Evolutionary conservation across 2,888 invertebrate species (phyloP).

Genomic region (Hydroisotoma schaefferi): DNA sequence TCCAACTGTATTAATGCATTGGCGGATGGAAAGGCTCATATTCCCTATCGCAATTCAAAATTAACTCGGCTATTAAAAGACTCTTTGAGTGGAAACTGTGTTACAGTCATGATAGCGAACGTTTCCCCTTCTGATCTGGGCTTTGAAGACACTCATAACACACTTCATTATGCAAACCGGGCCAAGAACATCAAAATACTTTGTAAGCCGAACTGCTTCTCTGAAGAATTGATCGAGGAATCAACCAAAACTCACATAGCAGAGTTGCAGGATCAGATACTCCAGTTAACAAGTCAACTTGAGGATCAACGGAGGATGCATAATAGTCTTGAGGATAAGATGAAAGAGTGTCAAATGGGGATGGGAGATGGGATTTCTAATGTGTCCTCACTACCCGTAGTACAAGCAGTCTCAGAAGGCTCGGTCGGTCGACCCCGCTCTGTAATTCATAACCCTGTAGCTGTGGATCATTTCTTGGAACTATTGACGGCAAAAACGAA

Average conservation of each 20-base stretch:
- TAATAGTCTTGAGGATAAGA: constrained; percentile 1
- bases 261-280: constrained; percentile 22
- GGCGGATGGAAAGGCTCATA: constrained; percentile 76
- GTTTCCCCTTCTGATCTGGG: constrained; percentile 72
- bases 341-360: constrained; percentile 13
- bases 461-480: constrained; percentile 17
- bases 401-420: no score
- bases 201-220: constrained; percentile 28
- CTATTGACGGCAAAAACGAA: constrained; percentile 3
- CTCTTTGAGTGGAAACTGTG: constrained; percentile 87
- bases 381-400: background rate
- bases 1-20: constrained; percentile 78
- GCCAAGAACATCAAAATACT: constrained; percentile 67
- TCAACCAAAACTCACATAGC: constrained; percentile 14
- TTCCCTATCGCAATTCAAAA: constrained; percentile 81
- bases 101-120: constrained; percentile 91
- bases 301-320: constrained; percentile 20
- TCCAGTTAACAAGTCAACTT: constrained; percentile 16
- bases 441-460: constrained; percentile 15
- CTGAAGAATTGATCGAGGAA: constrained; percentile 23
- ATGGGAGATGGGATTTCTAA: constrained; percentile 10
- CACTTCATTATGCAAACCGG: constrained; percentile 77
- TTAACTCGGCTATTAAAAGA: constrained; percentile 84
- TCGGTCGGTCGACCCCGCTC: background rate
- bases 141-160: constrained; percentile 93